Conservation (phyloP, 2,113 vertebrate species). For the Varanus salvator region DNA sequence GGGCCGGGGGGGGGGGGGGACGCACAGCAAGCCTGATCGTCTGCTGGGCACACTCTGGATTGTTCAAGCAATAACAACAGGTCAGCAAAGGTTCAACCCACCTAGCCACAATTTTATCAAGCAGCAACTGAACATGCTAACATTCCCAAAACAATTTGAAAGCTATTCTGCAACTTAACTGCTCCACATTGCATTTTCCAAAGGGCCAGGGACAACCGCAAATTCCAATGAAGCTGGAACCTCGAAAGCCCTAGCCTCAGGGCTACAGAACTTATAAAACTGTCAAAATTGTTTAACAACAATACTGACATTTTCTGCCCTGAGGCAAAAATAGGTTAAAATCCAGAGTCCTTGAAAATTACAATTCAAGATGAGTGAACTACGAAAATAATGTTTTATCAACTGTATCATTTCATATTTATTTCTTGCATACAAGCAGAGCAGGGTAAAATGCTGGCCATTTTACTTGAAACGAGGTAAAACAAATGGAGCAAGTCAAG, state of each 20-base stretch:
- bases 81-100: too few relatives aligned
- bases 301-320: background rate
- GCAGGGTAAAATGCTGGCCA: background rate
- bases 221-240: background rate
- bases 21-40: too few relatives aligned
- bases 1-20: too few relatives aligned
- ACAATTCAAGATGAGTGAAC: background rate
- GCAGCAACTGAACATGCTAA: background rate
- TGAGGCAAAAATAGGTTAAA: accelerated
- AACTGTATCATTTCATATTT: background rate
- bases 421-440: background rate
- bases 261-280: background rate
- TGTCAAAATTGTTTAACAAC: background rate
- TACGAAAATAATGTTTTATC: background rate
- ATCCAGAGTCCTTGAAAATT: accelerated
- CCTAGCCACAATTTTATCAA: background rate
- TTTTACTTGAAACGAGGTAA: background rate
- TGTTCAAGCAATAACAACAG: too few relatives aligned
- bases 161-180: background rate
- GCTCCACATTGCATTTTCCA: background rate
- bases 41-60: too few relatives aligned
- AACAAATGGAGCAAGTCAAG: background rate
- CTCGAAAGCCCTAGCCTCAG: background rate
- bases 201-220: background rate
- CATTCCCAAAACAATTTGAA: background rate